phyloP scores from a whole-genome alignment of 92 coral and sea anemone species.

The Palythoa heliodiscus region DNA sequence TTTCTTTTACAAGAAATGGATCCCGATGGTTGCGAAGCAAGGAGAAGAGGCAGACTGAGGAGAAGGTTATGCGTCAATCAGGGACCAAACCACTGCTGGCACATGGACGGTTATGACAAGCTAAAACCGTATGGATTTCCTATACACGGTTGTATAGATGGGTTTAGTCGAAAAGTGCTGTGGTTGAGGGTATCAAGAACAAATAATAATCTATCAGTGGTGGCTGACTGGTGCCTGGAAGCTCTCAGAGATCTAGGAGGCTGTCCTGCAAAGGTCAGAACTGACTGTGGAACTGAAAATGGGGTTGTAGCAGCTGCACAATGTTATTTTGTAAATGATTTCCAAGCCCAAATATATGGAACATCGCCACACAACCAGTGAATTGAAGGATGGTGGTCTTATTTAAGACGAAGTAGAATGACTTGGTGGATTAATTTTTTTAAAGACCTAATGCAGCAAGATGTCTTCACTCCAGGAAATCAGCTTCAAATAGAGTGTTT shows the following conservation, averaged over 20 bases:
- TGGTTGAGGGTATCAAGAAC: slow-evolving; percentile 49
- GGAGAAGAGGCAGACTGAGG: slow-evolving; percentile 42
- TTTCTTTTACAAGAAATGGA: slow-evolving; percentile 52
- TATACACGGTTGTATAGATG: not conserved
- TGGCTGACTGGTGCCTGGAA: slow-evolving; percentile 38
- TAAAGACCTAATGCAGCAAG: slow-evolving; percentile 47
- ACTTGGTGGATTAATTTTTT: slow-evolving; percentile 55
- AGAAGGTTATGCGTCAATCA: slow-evolving; percentile 33
- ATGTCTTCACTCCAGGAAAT: slow-evolving; percentile 41
- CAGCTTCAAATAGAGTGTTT: slow-evolving; percentile 37
- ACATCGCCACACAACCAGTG: slow-evolving; percentile 40
- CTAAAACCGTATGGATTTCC: slow-evolving; percentile 45
- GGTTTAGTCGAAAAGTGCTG: slow-evolving; percentile 36
- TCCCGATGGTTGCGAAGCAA: slow-evolving; percentile 54
- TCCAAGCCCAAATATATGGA: slow-evolving; percentile 43
- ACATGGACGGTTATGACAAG: not conserved
- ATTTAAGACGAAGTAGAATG: slow-evolving; percentile 40
- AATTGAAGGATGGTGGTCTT: slow-evolving; percentile 50
- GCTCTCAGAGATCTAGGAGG: slow-evolving; percentile 41
- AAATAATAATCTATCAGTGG: slow-evolving; percentile 44
- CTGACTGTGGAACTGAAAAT: slow-evolving; percentile 61
- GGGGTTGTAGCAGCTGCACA: slow-evolving; percentile 41
- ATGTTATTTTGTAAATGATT: not conserved
- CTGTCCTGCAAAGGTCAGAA: slow-evolving; percentile 49
- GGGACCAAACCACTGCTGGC: slow-evolving; percentile 44